Evolutionary conservation across 2,797 vertebrate genomes (phyloP), one percentile per base, ranked within the genome.

Genomic region (Euthynnus affinis): DNA sequence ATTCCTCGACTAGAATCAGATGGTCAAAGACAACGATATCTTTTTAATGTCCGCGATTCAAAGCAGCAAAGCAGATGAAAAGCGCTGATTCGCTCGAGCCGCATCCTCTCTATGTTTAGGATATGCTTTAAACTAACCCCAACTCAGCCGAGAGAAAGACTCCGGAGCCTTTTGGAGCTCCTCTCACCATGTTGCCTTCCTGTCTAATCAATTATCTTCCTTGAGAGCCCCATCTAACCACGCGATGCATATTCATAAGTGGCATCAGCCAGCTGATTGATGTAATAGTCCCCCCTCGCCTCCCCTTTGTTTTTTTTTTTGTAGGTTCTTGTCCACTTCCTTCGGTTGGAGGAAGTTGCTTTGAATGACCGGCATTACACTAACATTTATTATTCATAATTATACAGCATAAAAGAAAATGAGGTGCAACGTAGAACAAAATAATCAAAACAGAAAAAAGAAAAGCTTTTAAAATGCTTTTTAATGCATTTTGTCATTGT

Each of bases 131-230:
- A 90, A 88, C 87, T 86, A 89, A 86, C 69, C 66, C 52, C 51
- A 78, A 9, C 73, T 72, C 84, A 76, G 86, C 70, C 84, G 70
- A 78, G 80, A 74, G 63, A 86, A 59, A 67, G 23, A 67, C 86
- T 87, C 49, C 78, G 74, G 65, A 88, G 84, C 72, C 71, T 82
- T 76, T 74, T 71, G 71, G 62, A 78, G 78, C 74, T 74, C 71
- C 78, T 87, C 93, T 80, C 89, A 72, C 89, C 87, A 89, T 87
- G 88, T 74, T 81, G 93, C 93, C 93, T 95, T 93, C 92, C 95
- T 95, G 94, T 94, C 94, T 93, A 96, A 96, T 97, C 95, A 96
- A 96, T 96, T 95, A 95, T 93, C 89, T 89, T 90, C 92, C 89
- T 40, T 87, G 81, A 94, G 93, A 95, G 91, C 89, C 91, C 88